Evolutionary conservation across 2,113 vertebrate species (phyloP).

Genomic region (Semnornis frantzii): DNA sequence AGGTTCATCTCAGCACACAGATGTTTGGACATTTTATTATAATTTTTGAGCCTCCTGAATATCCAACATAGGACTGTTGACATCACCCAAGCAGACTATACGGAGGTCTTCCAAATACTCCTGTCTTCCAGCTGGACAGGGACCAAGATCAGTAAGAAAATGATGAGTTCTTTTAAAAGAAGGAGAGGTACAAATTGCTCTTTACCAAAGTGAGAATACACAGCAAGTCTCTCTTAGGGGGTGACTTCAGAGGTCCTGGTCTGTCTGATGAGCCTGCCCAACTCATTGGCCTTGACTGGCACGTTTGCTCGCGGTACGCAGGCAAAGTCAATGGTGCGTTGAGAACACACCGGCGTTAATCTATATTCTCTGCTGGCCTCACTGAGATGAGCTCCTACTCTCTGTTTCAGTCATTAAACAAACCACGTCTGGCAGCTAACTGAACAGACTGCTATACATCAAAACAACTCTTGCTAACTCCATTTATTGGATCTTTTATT

Average conservation of each 20-base stretch:
- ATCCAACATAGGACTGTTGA: not conserved
- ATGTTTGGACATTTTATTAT: not conserved
- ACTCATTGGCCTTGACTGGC: not conserved
- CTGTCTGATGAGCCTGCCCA: not conserved
- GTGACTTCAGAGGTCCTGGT: not conserved
- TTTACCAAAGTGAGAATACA: not conserved
- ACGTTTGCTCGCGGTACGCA: not conserved
- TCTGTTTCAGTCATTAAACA: not conserved
- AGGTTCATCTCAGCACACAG: not conserved
- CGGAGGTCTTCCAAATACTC: not conserved
- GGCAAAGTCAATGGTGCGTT: not conserved
- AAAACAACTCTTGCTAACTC: not conserved
- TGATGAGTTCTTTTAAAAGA: not conserved
- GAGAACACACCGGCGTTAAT: not conserved
- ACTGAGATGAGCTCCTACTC: not conserved
- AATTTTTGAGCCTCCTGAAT: not conserved
- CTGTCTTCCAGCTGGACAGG: not conserved
- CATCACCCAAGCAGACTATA: not conserved
- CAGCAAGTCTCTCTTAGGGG: not conserved
- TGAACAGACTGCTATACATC: not conserved
- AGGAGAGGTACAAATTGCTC: not conserved
- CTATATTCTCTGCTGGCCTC: not conserved
- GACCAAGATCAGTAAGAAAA: conserved; percentile 34
- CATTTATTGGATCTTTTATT: not conserved
- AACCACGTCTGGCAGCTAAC: not conserved